Percentiles rank a stretch among this genome's conserved stretches.
These are phyloP conservation scores for Lathamus discolor DNA, from an alignment of 2,113 vertebrate genomes.

Conservation along the genomic window DNA sequence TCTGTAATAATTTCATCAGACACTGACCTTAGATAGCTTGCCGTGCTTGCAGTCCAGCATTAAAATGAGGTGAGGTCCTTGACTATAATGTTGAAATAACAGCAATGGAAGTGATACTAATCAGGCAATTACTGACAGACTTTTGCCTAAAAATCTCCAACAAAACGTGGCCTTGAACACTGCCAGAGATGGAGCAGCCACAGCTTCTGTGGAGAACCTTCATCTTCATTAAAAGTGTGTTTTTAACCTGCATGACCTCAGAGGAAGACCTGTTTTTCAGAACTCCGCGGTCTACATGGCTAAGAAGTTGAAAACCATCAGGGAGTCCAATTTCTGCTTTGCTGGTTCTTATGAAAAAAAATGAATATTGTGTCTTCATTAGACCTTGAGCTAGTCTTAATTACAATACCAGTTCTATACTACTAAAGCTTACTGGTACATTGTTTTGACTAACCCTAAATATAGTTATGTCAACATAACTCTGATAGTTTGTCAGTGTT, in stretches of 20 bases:
- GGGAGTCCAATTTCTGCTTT: background rate
- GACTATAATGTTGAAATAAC: background rate
- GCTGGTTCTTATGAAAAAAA: background rate
- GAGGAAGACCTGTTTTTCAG: background rate
- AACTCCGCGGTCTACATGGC: background rate
- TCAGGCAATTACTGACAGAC: background rate
- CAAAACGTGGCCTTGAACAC: background rate
- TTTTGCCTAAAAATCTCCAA: background rate
- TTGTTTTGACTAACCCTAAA: background rate
- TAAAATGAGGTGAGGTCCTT: background rate
- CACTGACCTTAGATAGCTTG: background rate
- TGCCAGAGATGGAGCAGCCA: background rate
- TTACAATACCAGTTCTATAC: background rate
- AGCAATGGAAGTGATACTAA: background rate
- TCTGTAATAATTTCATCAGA: background rate
- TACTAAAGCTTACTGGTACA: background rate
- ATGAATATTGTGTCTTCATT: background rate
- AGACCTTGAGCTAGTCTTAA: background rate
- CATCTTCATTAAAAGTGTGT: background rate
- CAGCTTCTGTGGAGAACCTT: background rate
- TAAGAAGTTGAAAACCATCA: background rate
- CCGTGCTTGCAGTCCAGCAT: background rate
- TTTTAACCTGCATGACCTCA: background rate
- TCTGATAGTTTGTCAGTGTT: background rate
- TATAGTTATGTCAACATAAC: background rate